Evolutionary conservation across 2,888 invertebrate genomes (phyloP).

Genomic region (Stictocephala bisonia): DNA sequence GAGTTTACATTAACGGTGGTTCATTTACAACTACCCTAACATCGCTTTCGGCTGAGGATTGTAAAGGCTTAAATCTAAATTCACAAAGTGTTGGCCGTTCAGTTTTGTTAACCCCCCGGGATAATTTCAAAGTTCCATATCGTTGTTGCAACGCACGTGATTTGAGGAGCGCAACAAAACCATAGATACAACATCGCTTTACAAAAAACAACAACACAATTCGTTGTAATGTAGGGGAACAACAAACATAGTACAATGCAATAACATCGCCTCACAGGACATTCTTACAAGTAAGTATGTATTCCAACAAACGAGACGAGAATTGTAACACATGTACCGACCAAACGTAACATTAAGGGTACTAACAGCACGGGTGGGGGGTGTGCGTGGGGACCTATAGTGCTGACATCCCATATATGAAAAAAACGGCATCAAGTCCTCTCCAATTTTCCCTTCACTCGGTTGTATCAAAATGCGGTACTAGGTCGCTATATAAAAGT

Average conservation of each 20-base stretch:
- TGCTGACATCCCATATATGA: conserved; percentile 33
- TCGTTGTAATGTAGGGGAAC: conserved; percentile 41
- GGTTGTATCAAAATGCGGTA: conserved; percentile 40
- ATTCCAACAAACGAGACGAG: conserved; percentile 39
- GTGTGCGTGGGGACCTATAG: conserved; percentile 19
- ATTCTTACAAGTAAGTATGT: conserved; percentile 42
- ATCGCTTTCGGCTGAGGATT: too few relatives aligned
- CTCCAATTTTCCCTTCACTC: conserved; percentile 24
- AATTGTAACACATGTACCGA: conserved; percentile 28
- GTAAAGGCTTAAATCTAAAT: conserved; percentile 39
- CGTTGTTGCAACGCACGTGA: conserved; percentile 29
- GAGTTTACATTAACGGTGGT: too few relatives aligned
- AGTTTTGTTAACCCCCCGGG: conserved; percentile 17
- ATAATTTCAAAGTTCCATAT: conserved; percentile 5
- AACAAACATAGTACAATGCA: conserved; percentile 44
- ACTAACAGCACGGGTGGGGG: neutral
- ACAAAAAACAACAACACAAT: conserved; percentile 33
- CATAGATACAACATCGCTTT: conserved; percentile 40
- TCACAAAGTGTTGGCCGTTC: conserved; percentile 1
- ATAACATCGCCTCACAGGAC: conserved; percentile 27
- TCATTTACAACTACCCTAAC: too few relatives aligned
- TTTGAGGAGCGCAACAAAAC: conserved; percentile 22
- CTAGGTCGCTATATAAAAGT: conserved; percentile 40
- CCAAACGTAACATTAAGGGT: neutral
- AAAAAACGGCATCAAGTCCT: conserved; percentile 17